These are phyloP conservation scores for Mythimna ferrago DNA, from an alignment of 2,888 invertebrate species.

Conservation along the genomic window DNA sequence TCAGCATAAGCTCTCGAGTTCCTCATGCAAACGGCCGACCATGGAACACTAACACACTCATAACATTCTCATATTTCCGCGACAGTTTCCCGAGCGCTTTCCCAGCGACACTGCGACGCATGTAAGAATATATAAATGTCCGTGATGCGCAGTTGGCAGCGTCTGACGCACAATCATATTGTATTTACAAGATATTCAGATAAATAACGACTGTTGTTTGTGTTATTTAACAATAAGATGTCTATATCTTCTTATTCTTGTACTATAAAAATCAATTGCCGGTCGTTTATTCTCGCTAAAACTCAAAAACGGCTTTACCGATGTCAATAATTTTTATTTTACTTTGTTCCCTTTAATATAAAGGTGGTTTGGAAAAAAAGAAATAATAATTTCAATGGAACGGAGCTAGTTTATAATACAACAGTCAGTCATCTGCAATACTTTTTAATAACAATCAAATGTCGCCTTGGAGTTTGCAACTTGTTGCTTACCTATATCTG, in stretches of 20 bases:
- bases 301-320: too few relatives aligned
- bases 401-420: too few relatives aligned
- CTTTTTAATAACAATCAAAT: background rate
- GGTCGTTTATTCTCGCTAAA: too few relatives aligned
- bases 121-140: conserved; percentile 43
- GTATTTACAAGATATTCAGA: conserved; percentile 48
- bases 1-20: background rate
- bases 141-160: conserved; percentile 61
- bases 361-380: too few relatives aligned
- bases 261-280: too few relatives aligned
- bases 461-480: background rate
- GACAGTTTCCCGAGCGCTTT: conserved; percentile 37
- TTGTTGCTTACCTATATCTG: background rate
- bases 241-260: background rate
- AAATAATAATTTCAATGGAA: too few relatives aligned
- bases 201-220: conserved; percentile 26
- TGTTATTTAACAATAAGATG: conserved; percentile 19
- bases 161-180: conserved; percentile 43
- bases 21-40: conserved; percentile 23
- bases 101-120: conserved; percentile 44
- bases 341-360: too few relatives aligned
- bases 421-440: background rate
- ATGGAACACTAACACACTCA: conserved; percentile 34
- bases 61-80: conserved; percentile 42
- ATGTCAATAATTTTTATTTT: too few relatives aligned